A percentile compares a stretch with the other conserved stretches of the same genome.
Conservation (phyloP, 2,888 invertebrate species). For the Theretra japonica region DNA sequence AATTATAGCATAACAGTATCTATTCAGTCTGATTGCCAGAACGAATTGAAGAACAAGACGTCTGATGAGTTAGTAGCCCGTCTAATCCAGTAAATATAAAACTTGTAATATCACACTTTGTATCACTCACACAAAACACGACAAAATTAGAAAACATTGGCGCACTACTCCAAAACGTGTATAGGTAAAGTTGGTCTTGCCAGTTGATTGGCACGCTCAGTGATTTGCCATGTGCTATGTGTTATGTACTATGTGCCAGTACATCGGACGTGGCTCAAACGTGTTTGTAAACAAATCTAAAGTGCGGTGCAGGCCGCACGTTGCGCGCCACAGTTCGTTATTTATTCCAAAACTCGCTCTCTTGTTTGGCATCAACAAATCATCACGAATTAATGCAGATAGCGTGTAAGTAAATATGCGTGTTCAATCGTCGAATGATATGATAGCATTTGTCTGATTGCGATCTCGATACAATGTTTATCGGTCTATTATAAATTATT, state of each 20-base stretch:
- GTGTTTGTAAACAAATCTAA: constrained; percentile 49
- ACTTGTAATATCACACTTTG: no score
- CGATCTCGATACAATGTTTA: not conserved
- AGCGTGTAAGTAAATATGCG: constrained; percentile 19
- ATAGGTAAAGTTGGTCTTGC: constrained; percentile 26
- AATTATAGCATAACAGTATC: no score
- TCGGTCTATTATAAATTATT: not conserved
- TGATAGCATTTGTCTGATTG: constrained; percentile 5
- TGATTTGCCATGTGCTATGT: constrained; percentile 34
- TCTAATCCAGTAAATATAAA: no score
- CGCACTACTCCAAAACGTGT: not conserved
- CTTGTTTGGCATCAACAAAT: constrained; percentile 28
- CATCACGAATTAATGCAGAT: constrained; percentile 27
- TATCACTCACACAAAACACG: not conserved
- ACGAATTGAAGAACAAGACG: no score
- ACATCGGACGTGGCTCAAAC: constrained; percentile 38
- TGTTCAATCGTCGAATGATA: constrained; percentile 25
- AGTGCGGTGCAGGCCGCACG: constrained; percentile 37
- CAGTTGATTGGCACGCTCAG: constrained; percentile 33
- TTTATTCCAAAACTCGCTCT: constrained; percentile 38
- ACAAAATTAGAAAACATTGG: not conserved
- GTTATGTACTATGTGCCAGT: constrained; percentile 33
- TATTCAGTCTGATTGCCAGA: no score
- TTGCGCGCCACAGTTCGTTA: constrained; percentile 35
- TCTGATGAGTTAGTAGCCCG: no score